These are phyloP conservation scores for Drosophila formosana DNA, from an alignment of 2,888 invertebrate species.

Conservation along the genomic window DNA sequence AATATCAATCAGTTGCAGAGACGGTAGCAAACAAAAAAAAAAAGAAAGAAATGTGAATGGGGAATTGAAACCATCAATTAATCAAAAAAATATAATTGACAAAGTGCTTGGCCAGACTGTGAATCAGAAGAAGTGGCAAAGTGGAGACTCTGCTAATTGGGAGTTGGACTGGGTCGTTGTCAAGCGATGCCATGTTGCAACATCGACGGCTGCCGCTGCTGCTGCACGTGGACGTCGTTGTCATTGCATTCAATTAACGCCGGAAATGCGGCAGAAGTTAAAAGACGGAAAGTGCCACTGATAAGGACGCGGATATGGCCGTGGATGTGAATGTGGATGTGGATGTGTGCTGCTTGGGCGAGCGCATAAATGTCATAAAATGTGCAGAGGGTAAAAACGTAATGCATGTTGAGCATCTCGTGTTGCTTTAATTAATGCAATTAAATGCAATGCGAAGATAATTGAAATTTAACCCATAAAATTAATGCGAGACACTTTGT, in stretches of 20 bases:
- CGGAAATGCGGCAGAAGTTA: slow-evolving; percentile 63
- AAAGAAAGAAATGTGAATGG: neutral
- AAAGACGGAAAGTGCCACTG: slow-evolving; percentile 43
- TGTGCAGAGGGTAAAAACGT: slow-evolving; percentile 27
- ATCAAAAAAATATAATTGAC: slow-evolving; percentile 58
- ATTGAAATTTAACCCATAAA: slow-evolving; percentile 66
- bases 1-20: slow-evolving; percentile 35
- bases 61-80: slow-evolving; percentile 47
- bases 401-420: slow-evolving; percentile 75
- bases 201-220: neutral
- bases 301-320: slow-evolving; percentile 57
- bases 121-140: slow-evolving; percentile 28
- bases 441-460: slow-evolving; percentile 67
- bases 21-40: too few relatives aligned
- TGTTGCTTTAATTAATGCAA: slow-evolving; percentile 77
- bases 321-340: slow-evolving; percentile 13
- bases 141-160: slow-evolving; percentile 50
- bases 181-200: neutral
- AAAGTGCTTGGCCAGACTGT: slow-evolving; percentile 43
- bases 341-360: neutral
- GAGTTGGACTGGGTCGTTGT: slow-evolving; percentile 7
- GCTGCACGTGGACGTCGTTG: slow-evolving; percentile 40
- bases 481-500: slow-evolving; percentile 48
- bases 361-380: slow-evolving; percentile 52
- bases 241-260: slow-evolving; percentile 66